Evolutionary conservation across 2,113 vertebrate genomes (phyloP).

Genomic region (Aegithalos caudatus): DNA sequence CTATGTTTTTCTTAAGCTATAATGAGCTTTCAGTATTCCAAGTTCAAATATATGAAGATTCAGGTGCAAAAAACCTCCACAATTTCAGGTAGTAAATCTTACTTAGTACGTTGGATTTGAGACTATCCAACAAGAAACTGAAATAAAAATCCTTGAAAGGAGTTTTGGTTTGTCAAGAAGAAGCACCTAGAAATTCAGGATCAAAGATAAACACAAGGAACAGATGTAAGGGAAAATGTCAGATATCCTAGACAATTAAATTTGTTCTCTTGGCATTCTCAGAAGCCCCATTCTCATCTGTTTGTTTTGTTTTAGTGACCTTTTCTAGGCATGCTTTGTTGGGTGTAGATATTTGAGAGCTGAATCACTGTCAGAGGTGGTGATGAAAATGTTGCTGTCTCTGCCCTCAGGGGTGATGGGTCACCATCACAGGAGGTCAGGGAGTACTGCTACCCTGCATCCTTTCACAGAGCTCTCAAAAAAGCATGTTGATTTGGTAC

Average conservation of each 20-base stretch:
- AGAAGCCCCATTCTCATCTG: not conserved
- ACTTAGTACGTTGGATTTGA: not conserved
- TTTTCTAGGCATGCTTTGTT: not conserved
- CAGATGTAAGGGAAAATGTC: slow-evolving; percentile 9
- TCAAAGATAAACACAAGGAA: not conserved
- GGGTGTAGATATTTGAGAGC: not conserved
- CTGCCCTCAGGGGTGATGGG: not conserved
- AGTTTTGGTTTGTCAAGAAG: not conserved
- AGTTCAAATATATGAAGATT: not conserved
- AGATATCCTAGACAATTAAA: not conserved
- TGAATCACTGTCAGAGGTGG: not conserved
- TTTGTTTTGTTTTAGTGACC: not conserved
- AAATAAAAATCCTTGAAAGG: not conserved
- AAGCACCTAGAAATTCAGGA: not conserved
- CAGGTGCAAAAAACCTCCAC: not conserved
- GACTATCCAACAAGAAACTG: not conserved
- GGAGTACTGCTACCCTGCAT: not conserved
- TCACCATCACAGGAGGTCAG: not conserved
- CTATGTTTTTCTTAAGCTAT: not conserved
- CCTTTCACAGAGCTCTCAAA: not conserved
- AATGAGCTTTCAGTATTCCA: not conserved
- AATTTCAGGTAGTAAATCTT: not conserved
- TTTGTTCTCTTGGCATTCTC: not conserved
- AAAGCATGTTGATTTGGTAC: not conserved
- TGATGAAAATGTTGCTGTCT: not conserved